Conservation (phyloP, 37 sponge, comb jelly and placozoan genomes). For the Eunapius fragilis region DNA sequence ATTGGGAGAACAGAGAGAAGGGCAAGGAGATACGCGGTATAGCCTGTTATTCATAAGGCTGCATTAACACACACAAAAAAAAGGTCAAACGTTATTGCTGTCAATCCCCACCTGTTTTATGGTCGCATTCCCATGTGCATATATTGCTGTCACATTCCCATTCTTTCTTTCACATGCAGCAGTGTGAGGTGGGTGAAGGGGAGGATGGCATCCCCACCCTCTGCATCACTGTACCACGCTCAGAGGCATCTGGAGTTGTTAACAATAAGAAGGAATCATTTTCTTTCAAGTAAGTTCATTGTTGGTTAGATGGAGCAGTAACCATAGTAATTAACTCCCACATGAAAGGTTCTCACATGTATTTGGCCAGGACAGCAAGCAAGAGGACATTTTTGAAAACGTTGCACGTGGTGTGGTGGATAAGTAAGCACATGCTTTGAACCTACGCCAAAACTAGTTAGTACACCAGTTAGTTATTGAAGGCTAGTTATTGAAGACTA, state of each 20-base stretch:
- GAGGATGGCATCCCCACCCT: constrained; percentile 45
- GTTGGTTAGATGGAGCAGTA: not conserved
- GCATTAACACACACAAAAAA: no score
- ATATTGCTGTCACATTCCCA: not conserved
- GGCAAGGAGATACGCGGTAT: no score
- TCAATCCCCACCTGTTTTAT: not conserved
- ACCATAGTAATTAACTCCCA: not conserved
- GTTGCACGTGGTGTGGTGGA: constrained; percentile 82
- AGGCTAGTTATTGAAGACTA: not conserved
- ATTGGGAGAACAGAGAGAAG: no score
- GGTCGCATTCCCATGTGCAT: not conserved
- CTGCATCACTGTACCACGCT: constrained; percentile 76
- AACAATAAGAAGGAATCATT: constrained; percentile 95
- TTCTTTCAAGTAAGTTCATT: constrained; percentile 68
- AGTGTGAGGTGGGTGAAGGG: constrained; percentile 67
- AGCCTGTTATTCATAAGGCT: no score
- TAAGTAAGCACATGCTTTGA: constrained; percentile 64
- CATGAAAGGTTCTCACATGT: constrained; percentile 79
- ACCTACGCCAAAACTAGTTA: not conserved
- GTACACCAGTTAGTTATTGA: no score
- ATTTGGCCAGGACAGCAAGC: constrained; percentile 77
- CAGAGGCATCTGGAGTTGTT: constrained; percentile 82
- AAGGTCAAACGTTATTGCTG: not conserved
- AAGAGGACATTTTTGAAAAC: constrained; percentile 88
- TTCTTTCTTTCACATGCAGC: constrained; percentile 3